Evolutionary conservation across 2,113 vertebrate species (phyloP), one percentile per base, ranked within the genome.

Genomic region (Cairina moschata): DNA sequence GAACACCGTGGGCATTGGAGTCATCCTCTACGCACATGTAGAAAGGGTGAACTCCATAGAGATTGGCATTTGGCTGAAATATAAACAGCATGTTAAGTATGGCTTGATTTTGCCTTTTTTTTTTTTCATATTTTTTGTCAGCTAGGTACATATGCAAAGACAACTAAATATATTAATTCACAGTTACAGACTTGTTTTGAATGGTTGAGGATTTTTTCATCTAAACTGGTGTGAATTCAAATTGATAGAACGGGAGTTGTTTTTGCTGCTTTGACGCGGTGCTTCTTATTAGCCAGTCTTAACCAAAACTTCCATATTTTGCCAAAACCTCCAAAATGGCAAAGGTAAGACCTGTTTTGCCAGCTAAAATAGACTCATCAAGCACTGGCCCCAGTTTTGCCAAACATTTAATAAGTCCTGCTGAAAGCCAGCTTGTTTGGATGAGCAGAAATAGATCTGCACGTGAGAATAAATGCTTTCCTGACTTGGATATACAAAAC

Each of bases 31-130:
- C 76, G 3, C 96, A 97, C 79, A 93, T 83, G 31, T 95, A 95
- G 94, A 97, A 97, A 65, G 85, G 94, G 52, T 96, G 95, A 90
- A 98, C 95, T 31, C 96, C 95, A 8, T 90, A 97, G 48, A 97
- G 96, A 85, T 90, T 96, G 82, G 92, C 91, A 77, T 95, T 73
- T 32, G 74, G 29, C 96, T 96, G 86, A 83, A 96, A 94, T 8
- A 91, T 14, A 83, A 94, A 90, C 6, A 94, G 28, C 65, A 72
- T 6, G 22, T 55, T n/a, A 86, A 5, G 5, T 36, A 48, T 46
- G 16, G 28, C 21, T 76, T 42, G 34, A 55, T 68, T 87, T 76
- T 25, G 28, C 71, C 32, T 50, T 69, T 96, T 40, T 40, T 38
- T 36, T 36, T 87, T 87, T 83, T 84, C 31, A 52, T 32, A 26